These are phyloP conservation scores for Dicycla oo DNA, from an alignment of 2,888 invertebrate genomes.

Conservation along the genomic window DNA sequence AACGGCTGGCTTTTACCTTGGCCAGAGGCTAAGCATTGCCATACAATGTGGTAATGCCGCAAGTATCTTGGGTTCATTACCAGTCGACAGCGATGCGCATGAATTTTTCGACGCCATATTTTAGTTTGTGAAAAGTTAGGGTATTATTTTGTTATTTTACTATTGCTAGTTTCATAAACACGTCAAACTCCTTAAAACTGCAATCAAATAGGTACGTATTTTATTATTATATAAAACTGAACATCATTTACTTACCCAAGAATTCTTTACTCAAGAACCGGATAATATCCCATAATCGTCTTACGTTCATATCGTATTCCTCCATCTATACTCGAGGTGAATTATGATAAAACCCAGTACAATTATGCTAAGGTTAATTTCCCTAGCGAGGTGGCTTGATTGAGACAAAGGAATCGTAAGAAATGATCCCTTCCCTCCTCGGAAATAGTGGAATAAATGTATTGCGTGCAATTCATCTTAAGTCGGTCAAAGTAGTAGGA, in stretches of 20 bases:
- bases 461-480: conserved; percentile 54
- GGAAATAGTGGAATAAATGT: conserved; percentile 59
- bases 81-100: no score
- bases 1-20: no score
- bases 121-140: no score
- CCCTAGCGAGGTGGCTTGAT: conserved; percentile 71
- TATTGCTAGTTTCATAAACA: neutral
- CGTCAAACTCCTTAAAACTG: neutral
- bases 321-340: conserved; percentile 43
- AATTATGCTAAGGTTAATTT: conserved; percentile 74
- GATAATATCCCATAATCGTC: conserved; percentile 54
- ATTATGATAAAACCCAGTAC: conserved; percentile 67
- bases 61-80: no score
- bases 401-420: conserved; percentile 70
- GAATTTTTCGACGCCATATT: no score
- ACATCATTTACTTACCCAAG: conserved; percentile 13
- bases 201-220: neutral
- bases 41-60: no score
- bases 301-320: conserved; percentile 46
- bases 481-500: conserved; percentile 28
- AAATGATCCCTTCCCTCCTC: conserved; percentile 63
- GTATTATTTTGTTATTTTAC: no score
- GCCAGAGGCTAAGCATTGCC: no score
- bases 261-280: conserved; percentile 1
- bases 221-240: conserved; percentile 13